Percentiles rank a stretch among this genome's conserved stretches.
Conservation (phyloP, 2,113 vertebrate species). For the Lasiurus borealis region DNA sequence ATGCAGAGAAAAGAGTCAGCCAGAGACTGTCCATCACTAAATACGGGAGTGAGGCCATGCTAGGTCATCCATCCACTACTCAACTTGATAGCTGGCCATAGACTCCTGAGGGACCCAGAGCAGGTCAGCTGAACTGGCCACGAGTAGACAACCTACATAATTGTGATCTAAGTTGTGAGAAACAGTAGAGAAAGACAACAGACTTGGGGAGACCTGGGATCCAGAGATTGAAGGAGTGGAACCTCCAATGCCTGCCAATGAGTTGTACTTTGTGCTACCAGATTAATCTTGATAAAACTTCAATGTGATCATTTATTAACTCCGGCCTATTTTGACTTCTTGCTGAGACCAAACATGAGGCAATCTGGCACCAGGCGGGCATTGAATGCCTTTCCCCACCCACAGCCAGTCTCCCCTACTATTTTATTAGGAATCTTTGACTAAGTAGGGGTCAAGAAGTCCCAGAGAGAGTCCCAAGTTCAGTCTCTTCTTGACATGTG, state of each 20-base stretch:
- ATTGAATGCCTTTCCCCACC: neutral
- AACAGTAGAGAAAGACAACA: neutral
- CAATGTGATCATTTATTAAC: conserved; percentile 42
- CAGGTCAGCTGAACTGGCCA: neutral
- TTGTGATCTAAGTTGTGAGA: neutral
- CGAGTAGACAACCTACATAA: neutral
- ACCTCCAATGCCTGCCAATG: neutral
- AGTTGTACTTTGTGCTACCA: neutral
- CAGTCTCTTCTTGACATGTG: neutral
- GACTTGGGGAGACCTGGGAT: neutral
- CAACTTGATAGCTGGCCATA: neutral
- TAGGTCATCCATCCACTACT: neutral
- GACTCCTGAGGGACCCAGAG: neutral
- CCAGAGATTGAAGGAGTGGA: neutral
- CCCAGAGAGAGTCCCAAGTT: neutral
- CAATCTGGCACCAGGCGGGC: neutral
- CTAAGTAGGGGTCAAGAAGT: neutral
- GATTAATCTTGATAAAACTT: conserved; percentile 39
- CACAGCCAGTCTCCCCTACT: neutral
- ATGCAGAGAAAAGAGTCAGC: neutral
- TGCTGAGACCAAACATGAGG: neutral
- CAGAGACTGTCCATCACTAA: neutral
- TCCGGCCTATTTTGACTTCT: neutral
- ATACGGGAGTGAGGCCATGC: neutral
- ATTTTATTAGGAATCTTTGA: neutral